phyloP scores from a whole-genome alignment of 2,888 invertebrate species.

The Epiblema foenella region DNA sequence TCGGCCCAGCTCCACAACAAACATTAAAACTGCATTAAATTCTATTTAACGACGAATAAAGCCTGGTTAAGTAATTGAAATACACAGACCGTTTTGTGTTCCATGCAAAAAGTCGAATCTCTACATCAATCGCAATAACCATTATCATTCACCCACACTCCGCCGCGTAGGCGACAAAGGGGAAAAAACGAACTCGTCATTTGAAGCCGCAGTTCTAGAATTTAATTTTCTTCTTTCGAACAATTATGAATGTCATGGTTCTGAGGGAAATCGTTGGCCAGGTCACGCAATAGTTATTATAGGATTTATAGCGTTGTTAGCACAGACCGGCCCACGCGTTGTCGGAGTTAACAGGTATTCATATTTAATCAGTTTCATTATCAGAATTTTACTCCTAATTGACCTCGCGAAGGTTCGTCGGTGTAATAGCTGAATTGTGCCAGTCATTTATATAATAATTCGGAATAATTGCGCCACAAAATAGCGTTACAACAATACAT shows the following conservation, averaged over 20 bases:
- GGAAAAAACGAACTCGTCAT: conserved; percentile 33
- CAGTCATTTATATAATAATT: conserved; percentile 24
- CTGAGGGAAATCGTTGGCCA: conserved; percentile 60
- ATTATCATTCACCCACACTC: conserved; percentile 43
- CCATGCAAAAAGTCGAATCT: conserved; percentile 60
- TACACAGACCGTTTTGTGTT: conserved; percentile 58
- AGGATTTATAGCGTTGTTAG: conserved; percentile 41
- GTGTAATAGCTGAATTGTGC: conserved; percentile 20
- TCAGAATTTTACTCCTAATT: conserved; percentile 18
- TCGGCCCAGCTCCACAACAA: conserved; percentile 69
- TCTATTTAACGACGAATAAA: conserved; percentile 72
- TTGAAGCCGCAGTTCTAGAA: conserved; percentile 27
- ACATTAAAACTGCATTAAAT: conserved; percentile 81
- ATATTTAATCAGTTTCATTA: conserved; percentile 37
- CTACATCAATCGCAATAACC: conserved; percentile 47
- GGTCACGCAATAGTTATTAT: conserved; percentile 68
- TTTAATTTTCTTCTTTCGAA: conserved; percentile 53
- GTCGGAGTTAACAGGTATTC: conserved; percentile 23
- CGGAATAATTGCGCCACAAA: conserved; percentile 5
- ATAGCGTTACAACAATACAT: neutral
- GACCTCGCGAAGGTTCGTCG: conserved; percentile 24
- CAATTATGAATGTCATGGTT: conserved; percentile 73
- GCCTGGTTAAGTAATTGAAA: conserved; percentile 72
- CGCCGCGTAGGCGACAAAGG: conserved; percentile 36
- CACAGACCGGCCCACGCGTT: conserved; percentile 25